Evolutionary conservation across 2,888 invertebrate species (phyloP), one percentile per base, ranked within the genome.

Genomic region (Deilephila porcellus): DNA sequence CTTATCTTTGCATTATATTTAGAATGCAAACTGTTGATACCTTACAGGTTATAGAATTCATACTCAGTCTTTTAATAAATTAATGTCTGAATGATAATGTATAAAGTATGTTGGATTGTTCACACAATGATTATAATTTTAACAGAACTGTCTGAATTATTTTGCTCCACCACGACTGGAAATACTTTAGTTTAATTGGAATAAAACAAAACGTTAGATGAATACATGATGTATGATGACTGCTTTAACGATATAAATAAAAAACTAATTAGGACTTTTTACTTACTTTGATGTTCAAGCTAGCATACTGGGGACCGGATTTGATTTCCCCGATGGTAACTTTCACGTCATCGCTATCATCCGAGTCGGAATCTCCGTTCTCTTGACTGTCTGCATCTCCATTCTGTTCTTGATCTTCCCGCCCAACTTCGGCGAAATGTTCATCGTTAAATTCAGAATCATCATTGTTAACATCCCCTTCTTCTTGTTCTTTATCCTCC

Each of bases 301-400:
- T 96, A 17, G 96, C 95, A 84, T 97, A 97, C 64, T 96, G 95
- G 0, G 97, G 95, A 0, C 97, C 96, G 0, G 97, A 96, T 88
- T 98, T 97, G 71, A 97, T 97, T 85, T 98, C 98, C 3, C 98
- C 98, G 83, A 99, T 99, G 0, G 98, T 98, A 76, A 99, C 98
- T 92, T 98, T 98, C 11, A 98, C 97, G 86, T 98, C 97, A 86
- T 98, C 98, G 79, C 97, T 97, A 83, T 97, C 97, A 77, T 97
- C 97, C 3, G 97, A 97, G 78, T 95, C 95, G 0, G 95, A 91
- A 76, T 96, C 96, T 0, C 95, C 96, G 76, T 96, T 95, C 78
- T 95, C 95, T 79, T 94, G 93, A 71, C 92, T 95, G 70, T 90
- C 94, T 0, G 86, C 88, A 82, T 95, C 95, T 78, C 95, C 90